Conservation (phyloP, 2,113 vertebrate genomes). For the Xenopus borealis region DNA sequence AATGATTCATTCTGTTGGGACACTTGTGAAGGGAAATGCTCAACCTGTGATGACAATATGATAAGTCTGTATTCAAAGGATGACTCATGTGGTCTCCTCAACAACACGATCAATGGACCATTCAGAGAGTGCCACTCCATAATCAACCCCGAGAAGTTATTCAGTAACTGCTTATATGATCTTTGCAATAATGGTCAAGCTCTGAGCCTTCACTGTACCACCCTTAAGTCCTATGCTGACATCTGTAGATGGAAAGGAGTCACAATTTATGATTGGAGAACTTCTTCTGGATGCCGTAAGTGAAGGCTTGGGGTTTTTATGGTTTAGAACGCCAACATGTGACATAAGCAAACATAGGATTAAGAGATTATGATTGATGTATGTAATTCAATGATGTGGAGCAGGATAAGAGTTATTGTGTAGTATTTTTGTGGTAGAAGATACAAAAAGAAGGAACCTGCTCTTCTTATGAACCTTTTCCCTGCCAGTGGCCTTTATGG, state of each 20-base stretch:
- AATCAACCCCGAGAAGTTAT: conserved; percentile 57
- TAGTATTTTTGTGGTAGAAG: too few species aligned
- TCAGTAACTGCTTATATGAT: conserved; percentile 62
- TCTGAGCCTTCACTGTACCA: conserved; percentile 59
- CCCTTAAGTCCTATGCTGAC: conserved; percentile 57
- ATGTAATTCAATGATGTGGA: too few species aligned
- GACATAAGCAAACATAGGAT: too few species aligned
- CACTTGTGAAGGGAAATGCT: conserved; percentile 55
- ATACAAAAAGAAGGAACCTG: too few species aligned
- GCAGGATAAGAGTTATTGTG: too few species aligned
- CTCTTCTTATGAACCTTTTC: too few species aligned
- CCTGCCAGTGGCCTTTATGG: too few species aligned
- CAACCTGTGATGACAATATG: conserved; percentile 47
- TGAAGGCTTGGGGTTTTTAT: conserved; percentile 9
- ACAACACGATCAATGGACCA: conserved; percentile 36
- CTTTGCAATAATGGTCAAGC: conserved; percentile 61
- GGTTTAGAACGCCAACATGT: too few species aligned
- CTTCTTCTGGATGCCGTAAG: conserved; percentile 60
- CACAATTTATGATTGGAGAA: conserved; percentile 58
- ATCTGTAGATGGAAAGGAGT: conserved; percentile 58
- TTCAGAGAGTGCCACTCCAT: conserved; percentile 55
- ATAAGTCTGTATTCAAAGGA: conserved; percentile 53
- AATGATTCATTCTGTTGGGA: conserved; percentile 56
- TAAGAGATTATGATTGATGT: too few species aligned
- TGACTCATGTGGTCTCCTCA: conserved; percentile 55